Conservation (phyloP, 2,113 vertebrate genomes). For the Gopherus evgoodei region DNA sequence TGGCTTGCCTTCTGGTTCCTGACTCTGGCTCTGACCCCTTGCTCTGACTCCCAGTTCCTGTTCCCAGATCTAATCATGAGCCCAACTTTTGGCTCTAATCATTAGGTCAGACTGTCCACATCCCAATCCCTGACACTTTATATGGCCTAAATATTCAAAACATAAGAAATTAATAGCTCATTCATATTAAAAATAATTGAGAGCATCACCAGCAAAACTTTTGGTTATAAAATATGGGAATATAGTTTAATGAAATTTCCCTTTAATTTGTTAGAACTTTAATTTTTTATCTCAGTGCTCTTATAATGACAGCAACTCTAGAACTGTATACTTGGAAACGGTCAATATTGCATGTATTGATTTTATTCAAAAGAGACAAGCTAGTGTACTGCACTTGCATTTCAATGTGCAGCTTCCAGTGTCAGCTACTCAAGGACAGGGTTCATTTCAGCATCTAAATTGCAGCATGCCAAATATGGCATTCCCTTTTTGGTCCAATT, state of each 20-base stretch:
- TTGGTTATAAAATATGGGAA: background rate
- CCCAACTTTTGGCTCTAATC: background rate
- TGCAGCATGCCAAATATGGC: rapidly evolving
- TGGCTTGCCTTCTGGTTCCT: background rate
- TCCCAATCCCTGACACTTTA: background rate
- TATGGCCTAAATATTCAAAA: constrained; percentile 48
- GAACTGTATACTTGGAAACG: background rate
- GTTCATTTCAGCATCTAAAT: background rate
- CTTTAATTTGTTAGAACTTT: background rate
- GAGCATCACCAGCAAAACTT: background rate
- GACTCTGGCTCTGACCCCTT: background rate
- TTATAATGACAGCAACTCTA: background rate
- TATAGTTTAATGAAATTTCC: background rate
- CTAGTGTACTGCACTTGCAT: background rate
- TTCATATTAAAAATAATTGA: constrained; percentile 53
- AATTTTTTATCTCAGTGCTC: background rate
- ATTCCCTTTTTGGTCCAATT: background rate
- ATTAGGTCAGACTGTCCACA: background rate
- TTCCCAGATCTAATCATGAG: background rate
- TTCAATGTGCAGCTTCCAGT: background rate
- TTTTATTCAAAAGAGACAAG: constrained; percentile 27
- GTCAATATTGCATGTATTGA: background rate
- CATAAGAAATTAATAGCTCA: constrained; percentile 2
- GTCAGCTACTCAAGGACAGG: background rate
- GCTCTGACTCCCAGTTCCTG: too few relatives aligned